Percentiles rank a stretch among this genome's conserved stretches.
Evolutionary conservation across 2,888 invertebrate species (phyloP).

Genomic region (Reticulitermes lucifugus): DNA sequence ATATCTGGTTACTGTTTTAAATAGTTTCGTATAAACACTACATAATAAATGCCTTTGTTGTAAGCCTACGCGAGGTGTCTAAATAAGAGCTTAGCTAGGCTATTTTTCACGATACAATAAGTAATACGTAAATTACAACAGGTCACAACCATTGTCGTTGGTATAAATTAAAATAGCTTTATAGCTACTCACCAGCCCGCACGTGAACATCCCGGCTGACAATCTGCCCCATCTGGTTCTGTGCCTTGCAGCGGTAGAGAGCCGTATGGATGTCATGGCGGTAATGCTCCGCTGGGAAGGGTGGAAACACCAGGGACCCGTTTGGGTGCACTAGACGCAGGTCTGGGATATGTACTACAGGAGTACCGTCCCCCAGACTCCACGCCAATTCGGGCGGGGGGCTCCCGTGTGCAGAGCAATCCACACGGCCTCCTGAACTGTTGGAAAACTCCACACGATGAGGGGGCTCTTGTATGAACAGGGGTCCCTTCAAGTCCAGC

Average conservation of each 20-base stretch:
- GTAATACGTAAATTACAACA: no score
- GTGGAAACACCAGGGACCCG: conserved; percentile 87
- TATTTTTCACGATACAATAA: no score
- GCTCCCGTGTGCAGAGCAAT: conserved; percentile 76
- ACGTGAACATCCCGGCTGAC: conserved; percentile 89
- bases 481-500: conserved; percentile 77
- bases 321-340: conserved; percentile 82
- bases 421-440: conserved; percentile 77
- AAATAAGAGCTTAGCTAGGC: no score
- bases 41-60: no score
- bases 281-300: conserved; percentile 85
- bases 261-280: conserved; percentile 87
- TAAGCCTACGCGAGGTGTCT: no score
- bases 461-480: conserved; percentile 76
- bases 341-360: conserved; percentile 72
- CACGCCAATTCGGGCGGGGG: conserved; percentile 82
- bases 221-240: conserved; percentile 79
- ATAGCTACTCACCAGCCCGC: conserved; percentile 80
- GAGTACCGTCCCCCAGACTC: conserved; percentile 78
- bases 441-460: conserved; percentile 83
- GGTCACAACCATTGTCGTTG: no score
- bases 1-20: no score
- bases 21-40: no score
- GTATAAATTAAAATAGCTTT: no score
- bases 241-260: conserved; percentile 79